phyloP scores from a whole-genome alignment of 1,140 invertebrate genomes.

The Drosophila sulfurigaster region DNA sequence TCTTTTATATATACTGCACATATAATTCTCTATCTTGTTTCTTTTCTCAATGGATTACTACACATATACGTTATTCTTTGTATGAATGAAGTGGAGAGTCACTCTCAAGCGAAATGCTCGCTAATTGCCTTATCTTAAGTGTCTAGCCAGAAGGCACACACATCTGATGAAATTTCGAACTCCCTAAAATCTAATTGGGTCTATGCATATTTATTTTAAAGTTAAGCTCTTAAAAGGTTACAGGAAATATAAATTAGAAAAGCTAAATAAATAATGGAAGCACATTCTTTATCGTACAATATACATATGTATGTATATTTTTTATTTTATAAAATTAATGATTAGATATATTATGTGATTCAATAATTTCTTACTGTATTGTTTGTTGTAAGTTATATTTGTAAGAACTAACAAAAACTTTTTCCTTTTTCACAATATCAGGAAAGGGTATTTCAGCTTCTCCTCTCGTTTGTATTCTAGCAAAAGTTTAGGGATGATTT shows the following conservation, averaged over 20 bases:
- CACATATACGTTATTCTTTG: neutral
- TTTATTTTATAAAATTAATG: no score
- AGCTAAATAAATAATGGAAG: no score
- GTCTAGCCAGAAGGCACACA: conserved; percentile 13
- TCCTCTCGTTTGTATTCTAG: no score
- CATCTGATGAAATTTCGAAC: neutral
- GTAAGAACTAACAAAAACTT: no score
- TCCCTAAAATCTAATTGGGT: neutral
- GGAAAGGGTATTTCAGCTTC: conserved; percentile 16
- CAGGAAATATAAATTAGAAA: neutral
- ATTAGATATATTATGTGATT: no score
- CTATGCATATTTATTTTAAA: neutral
- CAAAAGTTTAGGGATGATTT: neutral
- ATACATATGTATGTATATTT: no score
- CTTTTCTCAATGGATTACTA: neutral
- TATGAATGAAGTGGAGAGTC: conserved; percentile 1
- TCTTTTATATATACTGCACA: no score
- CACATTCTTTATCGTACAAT: no score
- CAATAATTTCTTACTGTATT: no score
- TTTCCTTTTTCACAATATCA: neutral
- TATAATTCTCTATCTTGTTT: neutral
- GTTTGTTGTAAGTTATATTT: no score
- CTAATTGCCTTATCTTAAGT: conserved; percentile 26
- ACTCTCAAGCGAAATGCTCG: conserved; percentile 18
- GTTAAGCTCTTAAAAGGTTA: neutral